Conservation (phyloP, 2,888 invertebrate genomes). For the Sympetrum striolatum region DNA sequence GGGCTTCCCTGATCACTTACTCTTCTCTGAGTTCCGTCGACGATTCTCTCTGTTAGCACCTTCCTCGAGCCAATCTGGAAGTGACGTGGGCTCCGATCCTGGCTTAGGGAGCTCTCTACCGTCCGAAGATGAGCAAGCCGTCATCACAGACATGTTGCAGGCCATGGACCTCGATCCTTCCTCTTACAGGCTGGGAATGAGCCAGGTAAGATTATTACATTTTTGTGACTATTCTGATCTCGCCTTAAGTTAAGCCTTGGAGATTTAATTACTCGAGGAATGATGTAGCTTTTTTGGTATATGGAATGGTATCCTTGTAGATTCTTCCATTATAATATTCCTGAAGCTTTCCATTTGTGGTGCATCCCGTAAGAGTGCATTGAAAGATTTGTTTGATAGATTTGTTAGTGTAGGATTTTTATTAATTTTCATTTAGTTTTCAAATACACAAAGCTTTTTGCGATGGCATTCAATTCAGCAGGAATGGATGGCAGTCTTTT, state of each 20-base stretch:
- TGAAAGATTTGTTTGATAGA: too few species aligned
- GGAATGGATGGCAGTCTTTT: too few species aligned
- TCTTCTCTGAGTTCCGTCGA: constrained; percentile 85
- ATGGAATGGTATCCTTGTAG: too few species aligned
- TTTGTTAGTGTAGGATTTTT: too few species aligned
- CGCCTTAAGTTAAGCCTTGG: background rate
- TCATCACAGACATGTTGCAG: constrained; percentile 79
- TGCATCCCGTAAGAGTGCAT: too few species aligned
- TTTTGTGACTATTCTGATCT: background rate
- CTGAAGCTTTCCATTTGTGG: too few species aligned
- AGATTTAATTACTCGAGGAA: too few species aligned
- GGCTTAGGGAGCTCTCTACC: constrained; percentile 48
- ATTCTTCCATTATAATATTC: too few species aligned
- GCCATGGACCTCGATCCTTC: constrained; percentile 84
- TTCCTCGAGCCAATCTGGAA: constrained; percentile 52
- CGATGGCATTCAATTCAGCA: too few species aligned
- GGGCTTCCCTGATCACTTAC: constrained; percentile 92
- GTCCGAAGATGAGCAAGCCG: constrained; percentile 67
- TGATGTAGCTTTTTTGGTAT: too few species aligned
- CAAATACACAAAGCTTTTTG: too few species aligned
- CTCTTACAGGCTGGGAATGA: constrained; percentile 87
- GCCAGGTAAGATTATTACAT: constrained; percentile 74
- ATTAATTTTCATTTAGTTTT: too few species aligned
- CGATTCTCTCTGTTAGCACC: constrained; percentile 73
- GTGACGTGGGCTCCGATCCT: constrained; percentile 50